These are phyloP conservation scores for Drosophila pruinosa DNA, from an alignment of 1,140 invertebrate species.

Conservation along the genomic window DNA sequence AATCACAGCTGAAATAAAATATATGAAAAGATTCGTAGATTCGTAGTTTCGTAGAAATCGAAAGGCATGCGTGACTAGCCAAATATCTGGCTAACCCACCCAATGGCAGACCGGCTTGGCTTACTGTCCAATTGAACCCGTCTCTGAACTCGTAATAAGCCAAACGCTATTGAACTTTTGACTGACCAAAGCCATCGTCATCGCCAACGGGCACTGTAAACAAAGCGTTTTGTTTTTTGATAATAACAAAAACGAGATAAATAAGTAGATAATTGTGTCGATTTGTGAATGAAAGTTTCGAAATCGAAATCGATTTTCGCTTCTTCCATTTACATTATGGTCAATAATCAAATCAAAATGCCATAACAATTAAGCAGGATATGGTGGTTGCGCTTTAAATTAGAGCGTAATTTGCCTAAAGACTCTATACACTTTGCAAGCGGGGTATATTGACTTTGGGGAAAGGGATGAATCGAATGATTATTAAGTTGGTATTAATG, in stretches of 20 bases:
- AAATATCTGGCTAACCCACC: slow-evolving; percentile 37
- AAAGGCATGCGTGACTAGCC: slow-evolving; percentile 68
- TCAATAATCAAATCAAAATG: not conserved
- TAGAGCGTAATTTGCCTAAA: not conserved
- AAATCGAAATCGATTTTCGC: slow-evolving; percentile 14
- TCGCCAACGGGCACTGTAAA: slow-evolving; percentile 9
- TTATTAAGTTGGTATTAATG: not conserved
- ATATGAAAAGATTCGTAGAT: slow-evolving; percentile 22
- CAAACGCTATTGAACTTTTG: slow-evolving; percentile 26
- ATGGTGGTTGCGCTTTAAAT: not conserved
- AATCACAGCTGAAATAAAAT: slow-evolving; percentile 30
- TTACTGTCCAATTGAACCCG: slow-evolving; percentile 41
- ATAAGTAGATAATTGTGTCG: slow-evolving; percentile 14
- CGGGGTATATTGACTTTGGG: not conserved
- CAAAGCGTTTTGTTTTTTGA: slow-evolving; percentile 18
- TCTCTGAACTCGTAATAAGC: slow-evolving; percentile 26
- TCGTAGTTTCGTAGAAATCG: slow-evolving; percentile 59
- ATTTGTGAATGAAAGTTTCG: slow-evolving; percentile 14
- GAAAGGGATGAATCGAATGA: not conserved
- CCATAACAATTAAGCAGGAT: slow-evolving; percentile 13
- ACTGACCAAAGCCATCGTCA: slow-evolving; percentile 9
- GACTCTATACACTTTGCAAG: not conserved
- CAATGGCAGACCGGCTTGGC: slow-evolving; percentile 37
- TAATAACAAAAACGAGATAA: slow-evolving; percentile 24
- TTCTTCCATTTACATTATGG: slow-evolving; percentile 6